Evolutionary conservation across 37 sponge, comb jelly and placozoan species (phyloP), one percentile per base, ranked within the genome.

Genomic region (Axinella damicornis): DNA sequence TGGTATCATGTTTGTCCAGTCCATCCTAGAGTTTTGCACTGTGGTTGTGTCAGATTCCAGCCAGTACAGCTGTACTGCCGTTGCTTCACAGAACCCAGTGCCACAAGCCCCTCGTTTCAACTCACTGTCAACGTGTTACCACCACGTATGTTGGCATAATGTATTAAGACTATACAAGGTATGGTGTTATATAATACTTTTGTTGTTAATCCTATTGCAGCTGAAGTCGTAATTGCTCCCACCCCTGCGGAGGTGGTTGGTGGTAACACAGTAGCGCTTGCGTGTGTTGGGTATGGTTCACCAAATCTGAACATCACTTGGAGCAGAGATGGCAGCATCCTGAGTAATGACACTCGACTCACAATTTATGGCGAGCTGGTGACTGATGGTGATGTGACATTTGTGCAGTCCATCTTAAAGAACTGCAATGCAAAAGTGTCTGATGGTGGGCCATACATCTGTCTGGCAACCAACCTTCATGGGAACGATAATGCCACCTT

Each of bases 351-450:
- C 24, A 57, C 69, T 21, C 81, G 40, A 0, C 18, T 35, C 13
- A 53, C 69, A n/a, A 69, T 80, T 32, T 69, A 69, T 22, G 41
- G 28, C 1, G 81, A 80, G n/a, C 69, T 58, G 22, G 54, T 80
- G 21, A 28, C 36, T 15, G 53, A 69, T 22, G 36, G 37, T 24
- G 81, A 38, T 0, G 52, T 22, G 36, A 13, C 57, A 57, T 80
- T 80, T 60, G 36, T 41, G 20, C 36, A 55, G 70, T 80, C 81
- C 53, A 65, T 80, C 36, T 37, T 80, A 0, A 57, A 80, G 70
- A 33, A 69, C 30, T 80, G 81, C 38, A 80, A 69, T 52, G 36
- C 56, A 20, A 21, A 31, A 20, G 56, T 4, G n/a, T 2, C 22
- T 34, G 81, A 80, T 60, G 31, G 25, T 34, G 81, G 70, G 0